Evolutionary conservation across 2,113 vertebrate genomes (phyloP).

Genomic region (Prochilodus magdalenae): DNA sequence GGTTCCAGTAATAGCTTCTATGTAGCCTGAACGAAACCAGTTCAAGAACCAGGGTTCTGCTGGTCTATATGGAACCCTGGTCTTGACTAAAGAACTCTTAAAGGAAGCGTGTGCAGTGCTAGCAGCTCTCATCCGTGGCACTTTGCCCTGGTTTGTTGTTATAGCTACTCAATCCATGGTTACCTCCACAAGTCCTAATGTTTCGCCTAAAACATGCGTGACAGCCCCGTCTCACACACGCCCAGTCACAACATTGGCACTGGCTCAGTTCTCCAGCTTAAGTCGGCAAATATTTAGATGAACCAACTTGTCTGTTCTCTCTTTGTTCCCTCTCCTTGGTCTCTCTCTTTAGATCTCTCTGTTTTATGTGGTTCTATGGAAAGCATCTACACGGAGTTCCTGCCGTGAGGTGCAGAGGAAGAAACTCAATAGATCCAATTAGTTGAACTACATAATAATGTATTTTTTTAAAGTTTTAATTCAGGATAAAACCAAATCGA

Average conservation of each 20-base stretch:
- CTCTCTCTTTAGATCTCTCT: no score
- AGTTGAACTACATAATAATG: neutral
- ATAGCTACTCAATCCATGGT: constrained; percentile 50
- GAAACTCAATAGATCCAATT: no score
- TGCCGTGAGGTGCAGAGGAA: no score
- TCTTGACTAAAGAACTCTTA: no score
- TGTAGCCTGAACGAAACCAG: no score
- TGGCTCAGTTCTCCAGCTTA: constrained; percentile 12
- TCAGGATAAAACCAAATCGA: neutral
- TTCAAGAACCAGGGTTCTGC: no score
- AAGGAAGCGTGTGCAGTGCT: constrained; percentile 21
- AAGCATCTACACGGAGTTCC: no score
- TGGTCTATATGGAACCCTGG: no score
- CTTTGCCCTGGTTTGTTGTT: constrained; percentile 39
- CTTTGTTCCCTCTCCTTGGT: constrained; percentile 1
- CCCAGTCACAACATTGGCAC: constrained; percentile 45
- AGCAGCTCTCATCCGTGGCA: constrained; percentile 30
- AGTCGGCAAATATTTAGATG: constrained; percentile 47
- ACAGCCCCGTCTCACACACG: constrained; percentile 41
- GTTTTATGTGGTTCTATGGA: no score
- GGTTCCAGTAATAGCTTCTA: no score
- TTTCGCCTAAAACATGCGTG: constrained; percentile 46
- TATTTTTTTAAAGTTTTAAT: neutral
- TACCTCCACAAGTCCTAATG: constrained; percentile 44
- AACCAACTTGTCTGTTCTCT: constrained; percentile 32